Percentiles rank a stretch among this genome's conserved stretches.
Conservation (phyloP, 1,140 invertebrate genomes). For the Conus betulinus region DNA sequence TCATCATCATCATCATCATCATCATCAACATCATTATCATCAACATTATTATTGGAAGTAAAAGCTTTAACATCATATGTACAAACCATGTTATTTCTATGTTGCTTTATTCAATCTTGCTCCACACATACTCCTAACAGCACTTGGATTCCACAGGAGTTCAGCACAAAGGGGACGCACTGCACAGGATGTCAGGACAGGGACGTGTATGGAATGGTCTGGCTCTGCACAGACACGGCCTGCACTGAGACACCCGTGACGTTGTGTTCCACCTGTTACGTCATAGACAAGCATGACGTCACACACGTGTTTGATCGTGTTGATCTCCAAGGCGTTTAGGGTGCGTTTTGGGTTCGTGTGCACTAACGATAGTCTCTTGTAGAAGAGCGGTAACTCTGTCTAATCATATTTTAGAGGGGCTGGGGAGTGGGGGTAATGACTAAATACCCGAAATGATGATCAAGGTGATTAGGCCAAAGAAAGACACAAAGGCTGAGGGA, state of each 20-base stretch:
- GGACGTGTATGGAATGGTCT: constrained; percentile 52
- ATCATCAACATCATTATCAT: too few species aligned
- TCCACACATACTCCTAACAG: too few species aligned
- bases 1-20: constrained; percentile 14
- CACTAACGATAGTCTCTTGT: too few species aligned
- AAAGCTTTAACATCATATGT: too few species aligned
- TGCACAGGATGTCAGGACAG: constrained; percentile 52
- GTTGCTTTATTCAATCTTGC: too few species aligned
- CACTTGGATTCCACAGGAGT: constrained; percentile 43
- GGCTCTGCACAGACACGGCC: constrained; percentile 52
- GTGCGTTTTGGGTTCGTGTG: constrained; percentile 18
- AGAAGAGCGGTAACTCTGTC: too few species aligned
- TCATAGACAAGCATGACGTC: constrained; percentile 56
- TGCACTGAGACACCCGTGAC: neutral
- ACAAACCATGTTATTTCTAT: too few species aligned
- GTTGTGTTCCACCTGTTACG: constrained; percentile 59
- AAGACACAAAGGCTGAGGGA: too few species aligned
- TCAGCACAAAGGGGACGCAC: constrained; percentile 44
- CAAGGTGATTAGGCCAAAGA: too few species aligned
- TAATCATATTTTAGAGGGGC: too few species aligned
- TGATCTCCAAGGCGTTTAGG: constrained; percentile 28
- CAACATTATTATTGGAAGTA: neutral
- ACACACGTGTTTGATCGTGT: constrained; percentile 55
- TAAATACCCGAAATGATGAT: too few species aligned
- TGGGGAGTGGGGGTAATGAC: too few species aligned